Conservation (phyloP, 2,888 invertebrate genomes). For the Cheilosia grossa region DNA sequence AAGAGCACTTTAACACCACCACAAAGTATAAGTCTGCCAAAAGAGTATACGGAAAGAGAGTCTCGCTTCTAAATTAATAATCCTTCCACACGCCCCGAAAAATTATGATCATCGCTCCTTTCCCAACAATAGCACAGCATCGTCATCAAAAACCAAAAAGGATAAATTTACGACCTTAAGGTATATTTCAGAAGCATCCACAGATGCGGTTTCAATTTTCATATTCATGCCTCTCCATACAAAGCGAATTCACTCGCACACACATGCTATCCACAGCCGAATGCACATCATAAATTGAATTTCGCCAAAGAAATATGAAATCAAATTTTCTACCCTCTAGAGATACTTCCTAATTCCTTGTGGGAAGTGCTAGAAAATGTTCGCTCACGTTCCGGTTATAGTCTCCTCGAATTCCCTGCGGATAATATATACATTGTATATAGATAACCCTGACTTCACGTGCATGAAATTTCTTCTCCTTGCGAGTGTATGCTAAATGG, state of each 20-base stretch:
- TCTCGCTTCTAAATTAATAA: background rate
- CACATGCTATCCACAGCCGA: slow-evolving; percentile 10
- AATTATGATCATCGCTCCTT: background rate
- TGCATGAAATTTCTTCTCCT: slow-evolving; percentile 30
- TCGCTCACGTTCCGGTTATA: slow-evolving; percentile 19
- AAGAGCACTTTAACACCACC: no score
- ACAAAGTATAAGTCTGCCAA: no score
- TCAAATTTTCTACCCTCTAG: slow-evolving; percentile 65
- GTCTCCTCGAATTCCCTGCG: slow-evolving; percentile 5
- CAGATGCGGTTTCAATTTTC: slow-evolving; percentile 65
- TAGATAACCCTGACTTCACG: slow-evolving; percentile 37
- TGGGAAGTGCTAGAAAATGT: slow-evolving; percentile 9
- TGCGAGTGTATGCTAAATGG: background rate
- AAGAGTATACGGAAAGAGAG: no score
- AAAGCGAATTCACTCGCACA: background rate
- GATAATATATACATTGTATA: background rate
- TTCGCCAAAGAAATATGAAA: slow-evolving; percentile 65
- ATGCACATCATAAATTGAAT: slow-evolving; percentile 73
- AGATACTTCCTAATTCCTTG: slow-evolving; percentile 10
- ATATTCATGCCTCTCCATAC: background rate
- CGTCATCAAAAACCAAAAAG: background rate
- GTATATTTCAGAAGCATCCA: slow-evolving; percentile 2
- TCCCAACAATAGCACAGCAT: background rate
- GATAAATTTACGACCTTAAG: slow-evolving; percentile 15
- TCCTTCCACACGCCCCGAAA: background rate